Conservation (phyloP, 2,113 vertebrate species). For the Cyanistes caeruleus region DNA sequence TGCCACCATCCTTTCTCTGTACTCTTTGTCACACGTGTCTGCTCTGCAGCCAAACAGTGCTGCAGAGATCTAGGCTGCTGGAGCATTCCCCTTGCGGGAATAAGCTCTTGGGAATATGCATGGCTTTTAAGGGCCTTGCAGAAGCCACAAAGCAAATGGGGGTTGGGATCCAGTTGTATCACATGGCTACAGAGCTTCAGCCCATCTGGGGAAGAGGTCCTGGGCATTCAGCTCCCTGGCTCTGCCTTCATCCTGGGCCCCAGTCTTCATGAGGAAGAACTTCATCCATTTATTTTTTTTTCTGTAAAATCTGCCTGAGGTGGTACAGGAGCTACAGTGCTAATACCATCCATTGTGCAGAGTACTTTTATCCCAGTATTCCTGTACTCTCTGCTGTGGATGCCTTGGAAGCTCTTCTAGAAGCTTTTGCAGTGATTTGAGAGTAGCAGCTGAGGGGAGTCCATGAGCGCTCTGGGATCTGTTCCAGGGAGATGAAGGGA, state of each 20-base stretch:
- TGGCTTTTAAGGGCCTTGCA: neutral
- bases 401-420: neutral
- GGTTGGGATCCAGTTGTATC: neutral
- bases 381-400: neutral
- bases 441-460: neutral
- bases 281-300: neutral
- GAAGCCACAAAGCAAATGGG: neutral
- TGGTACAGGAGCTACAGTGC: neutral
- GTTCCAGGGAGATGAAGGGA: neutral
- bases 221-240: neutral
- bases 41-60: neutral
- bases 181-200: neutral
- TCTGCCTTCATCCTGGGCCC: neutral
- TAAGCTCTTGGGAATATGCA: rapidly evolving
- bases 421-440: neutral
- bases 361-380: rapidly evolving
- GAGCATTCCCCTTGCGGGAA: neutral
- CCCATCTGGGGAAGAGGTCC: neutral
- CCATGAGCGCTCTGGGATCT: neutral
- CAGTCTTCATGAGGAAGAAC: neutral
- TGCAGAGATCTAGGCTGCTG: neutral
- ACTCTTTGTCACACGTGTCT: neutral
- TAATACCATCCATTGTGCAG: neutral
- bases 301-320: neutral
- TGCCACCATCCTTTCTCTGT: neutral